A percentile compares a stretch with the other conserved stretches of the same genome.
Evolutionary conservation across 2,797 vertebrate species (phyloP).

Genomic region (Rhinichthys osculus): DNA sequence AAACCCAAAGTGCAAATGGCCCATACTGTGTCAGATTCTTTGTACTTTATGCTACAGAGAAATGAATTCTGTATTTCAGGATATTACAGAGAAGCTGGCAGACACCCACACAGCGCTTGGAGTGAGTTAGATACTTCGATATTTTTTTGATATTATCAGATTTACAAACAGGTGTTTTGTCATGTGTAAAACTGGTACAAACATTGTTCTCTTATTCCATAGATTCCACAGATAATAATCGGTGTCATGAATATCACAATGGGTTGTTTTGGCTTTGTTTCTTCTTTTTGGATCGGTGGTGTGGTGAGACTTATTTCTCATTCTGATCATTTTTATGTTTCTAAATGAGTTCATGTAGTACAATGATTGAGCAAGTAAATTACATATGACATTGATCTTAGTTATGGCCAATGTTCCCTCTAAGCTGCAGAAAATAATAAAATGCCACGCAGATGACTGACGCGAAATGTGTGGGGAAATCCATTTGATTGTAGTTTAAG

Average conservation of each 20-base stretch:
- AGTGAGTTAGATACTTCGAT: not conserved
- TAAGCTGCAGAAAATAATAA: too few species aligned
- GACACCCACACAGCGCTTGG: not conserved
- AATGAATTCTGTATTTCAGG: not conserved
- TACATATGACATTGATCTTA: not conserved
- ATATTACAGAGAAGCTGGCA: not conserved
- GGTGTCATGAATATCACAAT: slow-evolving; percentile 69
- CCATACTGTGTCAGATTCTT: not conserved
- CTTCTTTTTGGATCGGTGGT: slow-evolving; percentile 65
- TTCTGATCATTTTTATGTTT: not conserved
- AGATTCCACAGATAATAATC: slow-evolving; percentile 74
- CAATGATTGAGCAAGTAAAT: not conserved
- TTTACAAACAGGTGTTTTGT: too few species aligned
- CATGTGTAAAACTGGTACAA: not conserved
- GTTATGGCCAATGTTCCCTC: too few species aligned
- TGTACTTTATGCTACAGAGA: not conserved
- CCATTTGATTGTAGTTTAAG: too few species aligned
- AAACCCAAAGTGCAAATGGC: not conserved
- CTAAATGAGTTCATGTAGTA: not conserved
- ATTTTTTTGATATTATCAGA: not conserved
- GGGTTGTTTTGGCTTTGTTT: not conserved
- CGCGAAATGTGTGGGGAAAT: too few species aligned
- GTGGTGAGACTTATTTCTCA: slow-evolving; percentile 66
- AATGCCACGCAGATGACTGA: too few species aligned
- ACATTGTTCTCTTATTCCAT: slow-evolving; percentile 26